These are phyloP conservation scores for Abscondita cerata DNA, from an alignment of 2,888 invertebrate species.

Conservation along the genomic window DNA sequence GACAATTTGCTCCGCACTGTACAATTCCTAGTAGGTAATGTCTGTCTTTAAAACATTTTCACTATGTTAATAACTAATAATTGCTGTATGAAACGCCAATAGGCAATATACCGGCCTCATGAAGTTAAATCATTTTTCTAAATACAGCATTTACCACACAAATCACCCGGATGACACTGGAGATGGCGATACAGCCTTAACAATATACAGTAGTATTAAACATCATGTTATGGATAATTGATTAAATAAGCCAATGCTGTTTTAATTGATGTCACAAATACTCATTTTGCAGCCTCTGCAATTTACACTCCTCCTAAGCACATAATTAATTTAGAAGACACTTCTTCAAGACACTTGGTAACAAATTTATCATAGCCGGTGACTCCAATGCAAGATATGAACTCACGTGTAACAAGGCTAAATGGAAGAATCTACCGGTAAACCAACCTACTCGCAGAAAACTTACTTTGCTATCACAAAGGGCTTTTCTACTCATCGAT, in stretches of 20 bases:
- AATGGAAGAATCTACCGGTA: not conserved
- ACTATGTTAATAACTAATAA: too few species aligned
- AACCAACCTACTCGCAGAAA: slow-evolving; percentile 2
- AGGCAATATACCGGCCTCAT: too few species aligned
- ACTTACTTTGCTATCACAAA: slow-evolving; percentile 3
- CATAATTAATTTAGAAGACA: slow-evolving; percentile 15
- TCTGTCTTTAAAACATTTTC: too few species aligned
- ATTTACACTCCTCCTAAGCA: slow-evolving; percentile 29
- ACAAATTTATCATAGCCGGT: not conserved
- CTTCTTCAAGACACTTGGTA: slow-evolving; percentile 5
- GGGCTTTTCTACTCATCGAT: slow-evolving; percentile 9
- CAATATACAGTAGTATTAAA: slow-evolving; percentile 10
- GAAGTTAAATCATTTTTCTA: too few species aligned
- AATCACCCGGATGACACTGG: slow-evolving; percentile 33
- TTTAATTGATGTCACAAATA: slow-evolving; percentile 13
- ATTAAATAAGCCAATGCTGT: slow-evolving; percentile 14
- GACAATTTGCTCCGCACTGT: too few species aligned
- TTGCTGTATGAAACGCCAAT: too few species aligned
- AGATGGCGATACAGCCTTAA: slow-evolving; percentile 12
- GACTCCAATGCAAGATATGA: slow-evolving; percentile 13
- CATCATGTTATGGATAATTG: slow-evolving; percentile 11
- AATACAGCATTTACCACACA: slow-evolving; percentile 20
- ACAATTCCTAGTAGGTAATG: too few species aligned
- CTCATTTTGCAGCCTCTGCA: slow-evolving; percentile 12
- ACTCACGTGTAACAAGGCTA: slow-evolving; percentile 9